phyloP scores from a whole-genome alignment of 2,888 invertebrate species.

The Drosophila bunnanda region DNA sequence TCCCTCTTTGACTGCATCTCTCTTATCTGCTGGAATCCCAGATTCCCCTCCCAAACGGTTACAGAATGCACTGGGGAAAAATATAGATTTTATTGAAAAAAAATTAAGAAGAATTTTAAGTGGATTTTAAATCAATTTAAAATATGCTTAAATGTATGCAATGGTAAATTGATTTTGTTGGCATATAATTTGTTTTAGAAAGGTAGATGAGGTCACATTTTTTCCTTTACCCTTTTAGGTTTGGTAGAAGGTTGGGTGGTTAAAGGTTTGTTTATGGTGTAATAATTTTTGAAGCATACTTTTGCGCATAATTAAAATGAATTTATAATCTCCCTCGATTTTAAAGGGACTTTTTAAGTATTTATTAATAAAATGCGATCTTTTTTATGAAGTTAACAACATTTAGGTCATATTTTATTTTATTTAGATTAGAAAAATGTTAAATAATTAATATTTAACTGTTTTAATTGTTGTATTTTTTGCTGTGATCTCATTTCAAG shows the following conservation, averaged over 20 bases:
- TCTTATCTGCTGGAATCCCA: slow-evolving; percentile 28
- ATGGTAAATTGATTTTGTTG: too few relatives aligned
- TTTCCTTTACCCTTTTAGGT: too few relatives aligned
- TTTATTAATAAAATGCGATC: neutral
- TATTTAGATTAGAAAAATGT: neutral
- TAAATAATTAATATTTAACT: neutral
- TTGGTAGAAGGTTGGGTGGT: too few relatives aligned
- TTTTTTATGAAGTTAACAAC: neutral
- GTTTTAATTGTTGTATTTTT: neutral
- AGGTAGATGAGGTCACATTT: too few relatives aligned
- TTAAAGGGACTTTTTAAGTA: fast-evolving
- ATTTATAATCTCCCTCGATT: neutral
- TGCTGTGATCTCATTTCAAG: slow-evolving; percentile 29
- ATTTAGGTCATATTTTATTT: too few relatives aligned
- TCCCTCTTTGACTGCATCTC: slow-evolving; percentile 3
- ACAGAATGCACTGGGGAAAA: slow-evolving; percentile 8
- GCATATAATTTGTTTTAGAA: too few relatives aligned
- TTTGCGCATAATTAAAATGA: neutral
- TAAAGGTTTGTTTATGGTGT: too few relatives aligned
- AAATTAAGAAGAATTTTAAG: neutral
- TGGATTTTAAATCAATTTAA: too few relatives aligned
- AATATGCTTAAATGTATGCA: too few relatives aligned
- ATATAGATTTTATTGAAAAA: neutral
- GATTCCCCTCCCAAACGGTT: slow-evolving; percentile 1
- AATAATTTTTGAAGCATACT: too few relatives aligned